These are phyloP conservation scores for Macaria liturata DNA, from an alignment of 2,888 invertebrate genomes.

Conservation along the genomic window DNA sequence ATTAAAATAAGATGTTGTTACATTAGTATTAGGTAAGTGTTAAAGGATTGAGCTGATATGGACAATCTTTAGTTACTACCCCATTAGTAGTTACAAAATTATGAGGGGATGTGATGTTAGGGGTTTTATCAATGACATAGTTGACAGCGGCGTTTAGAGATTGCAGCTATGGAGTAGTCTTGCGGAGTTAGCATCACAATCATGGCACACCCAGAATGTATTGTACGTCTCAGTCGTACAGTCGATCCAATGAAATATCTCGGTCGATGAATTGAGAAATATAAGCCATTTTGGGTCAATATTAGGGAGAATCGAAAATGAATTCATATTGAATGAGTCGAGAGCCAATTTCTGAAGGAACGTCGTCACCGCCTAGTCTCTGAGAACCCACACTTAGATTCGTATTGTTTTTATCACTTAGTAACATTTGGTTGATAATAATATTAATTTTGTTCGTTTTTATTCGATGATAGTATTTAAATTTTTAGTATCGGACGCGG, in stretches of 20 bases:
- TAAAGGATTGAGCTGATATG: slow-evolving; percentile 68
- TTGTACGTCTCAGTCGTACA: slow-evolving; percentile 64
- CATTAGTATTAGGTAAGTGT: slow-evolving; percentile 83
- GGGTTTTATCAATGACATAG: slow-evolving; percentile 83
- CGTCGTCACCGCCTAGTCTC: slow-evolving; percentile 81
- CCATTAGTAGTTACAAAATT: slow-evolving; percentile 77
- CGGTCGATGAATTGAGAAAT: slow-evolving; percentile 62
- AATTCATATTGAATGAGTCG: slow-evolving; percentile 51
- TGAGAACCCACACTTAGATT: slow-evolving; percentile 75
- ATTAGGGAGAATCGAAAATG: slow-evolving; percentile 39
- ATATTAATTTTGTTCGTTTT: slow-evolving; percentile 67
- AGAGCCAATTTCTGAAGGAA: slow-evolving; percentile 51
- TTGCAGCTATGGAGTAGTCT: slow-evolving; percentile 55
- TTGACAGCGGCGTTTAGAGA: slow-evolving; percentile 74
- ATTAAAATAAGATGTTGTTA: slow-evolving; percentile 82
- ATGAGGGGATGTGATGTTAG: slow-evolving; percentile 79
- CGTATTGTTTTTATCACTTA: slow-evolving; percentile 69
- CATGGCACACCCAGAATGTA: slow-evolving; percentile 64
- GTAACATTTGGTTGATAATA: slow-evolving; percentile 77
- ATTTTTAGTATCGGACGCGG: slow-evolving; percentile 68
- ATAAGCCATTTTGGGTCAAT: slow-evolving; percentile 63
- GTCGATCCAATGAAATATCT: slow-evolving; percentile 37
- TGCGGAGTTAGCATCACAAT: slow-evolving; percentile 57
- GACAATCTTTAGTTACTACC: slow-evolving; percentile 83
- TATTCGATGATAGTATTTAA: slow-evolving; percentile 72